Base-by-base conservation (phyloP, 2,888 invertebrate species). In the Acrobasis repandana region DNA sequence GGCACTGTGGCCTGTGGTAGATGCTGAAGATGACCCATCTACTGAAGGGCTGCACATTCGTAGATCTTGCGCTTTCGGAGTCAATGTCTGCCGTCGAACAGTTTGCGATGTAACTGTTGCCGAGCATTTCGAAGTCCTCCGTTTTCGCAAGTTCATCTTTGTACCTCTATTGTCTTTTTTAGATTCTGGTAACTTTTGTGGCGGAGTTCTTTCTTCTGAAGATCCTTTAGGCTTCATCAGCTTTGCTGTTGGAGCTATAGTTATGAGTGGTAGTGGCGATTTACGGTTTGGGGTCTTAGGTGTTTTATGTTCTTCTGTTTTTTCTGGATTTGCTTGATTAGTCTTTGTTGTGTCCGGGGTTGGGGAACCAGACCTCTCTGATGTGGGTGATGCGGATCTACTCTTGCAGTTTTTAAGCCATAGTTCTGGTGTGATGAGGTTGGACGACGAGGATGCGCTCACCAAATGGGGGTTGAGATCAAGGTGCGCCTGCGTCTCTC, bases 401-500 rank as follows among this genome's bases (percentile, higher is more conserved):
- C 94, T 94, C 51, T 94, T 94, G 79, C 97, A 97, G 82, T 97
- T 97, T 69, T 95, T 94, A 68, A 98, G 90, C 98, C 98, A 98
- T 3, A 98, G 91, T 65, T 98, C 98, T 0, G 98, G 98, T 0
- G 98, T 98, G 70, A 98, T 98, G 52, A 97, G 90, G 70, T 90
- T 93, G 63, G 92, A 85, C 33, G 92, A 77, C 16, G 93, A 88
- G 9, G 93, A 78, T 57, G 87, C 87, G 74, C 82, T 90, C 69
- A 90, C 94, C 71, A 96, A 86, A 81, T 96, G 96, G 0, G 96
- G 96, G 82, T 95, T 95, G 85, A 97, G 94, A 80, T 97, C 97
- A 63, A 98, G 93, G 82, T 98, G 98, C 9, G 98, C 97, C 81
- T 97, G 96, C 6, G 98, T 97, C 89, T 98, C 98, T 58, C 96